Evolutionary conservation across 2,113 vertebrate genomes (phyloP).

Genomic region (Brachionichthys hirsutus): DNA sequence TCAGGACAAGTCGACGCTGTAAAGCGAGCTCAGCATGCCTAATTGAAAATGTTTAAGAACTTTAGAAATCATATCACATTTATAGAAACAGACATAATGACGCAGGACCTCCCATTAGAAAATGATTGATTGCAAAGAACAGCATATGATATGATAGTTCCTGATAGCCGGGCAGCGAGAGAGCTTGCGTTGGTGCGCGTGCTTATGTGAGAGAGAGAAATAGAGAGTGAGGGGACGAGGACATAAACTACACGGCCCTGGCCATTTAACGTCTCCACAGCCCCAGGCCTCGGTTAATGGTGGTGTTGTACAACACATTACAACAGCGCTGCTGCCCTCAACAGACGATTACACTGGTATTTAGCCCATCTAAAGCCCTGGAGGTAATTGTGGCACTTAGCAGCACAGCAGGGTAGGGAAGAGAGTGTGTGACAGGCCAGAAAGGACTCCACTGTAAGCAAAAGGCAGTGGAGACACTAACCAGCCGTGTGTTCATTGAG

Average conservation of each 20-base stretch:
- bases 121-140: too few species aligned
- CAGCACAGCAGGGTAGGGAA: slow-evolving; percentile 65
- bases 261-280: slow-evolving; percentile 78
- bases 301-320: slow-evolving; percentile 89
- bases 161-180: slow-evolving; percentile 17
- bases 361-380: slow-evolving; percentile 87
- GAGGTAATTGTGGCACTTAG: slow-evolving; percentile 78
- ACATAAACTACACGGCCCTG: slow-evolving; percentile 72
- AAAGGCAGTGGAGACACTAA: slow-evolving; percentile 22
- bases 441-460: slow-evolving; percentile 59
- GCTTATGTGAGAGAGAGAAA: slow-evolving; percentile 25
- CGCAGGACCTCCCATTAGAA: not conserved
- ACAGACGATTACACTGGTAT: slow-evolving; percentile 88
- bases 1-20: not conserved
- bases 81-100: not conserved
- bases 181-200: slow-evolving; percentile 7
- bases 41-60: not conserved
- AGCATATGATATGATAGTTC: too few species aligned
- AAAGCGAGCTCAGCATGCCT: not conserved
- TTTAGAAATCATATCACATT: not conserved
- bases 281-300: slow-evolving; percentile 88
- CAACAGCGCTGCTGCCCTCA: slow-evolving; percentile 72
- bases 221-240: slow-evolving; percentile 43
- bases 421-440: slow-evolving; percentile 77
- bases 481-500: not conserved